Percentiles rank a stretch among this genome's conserved stretches.
Evolutionary conservation across 2,113 vertebrate species (phyloP).

Genomic region (Artemisiospiza belli): DNA sequence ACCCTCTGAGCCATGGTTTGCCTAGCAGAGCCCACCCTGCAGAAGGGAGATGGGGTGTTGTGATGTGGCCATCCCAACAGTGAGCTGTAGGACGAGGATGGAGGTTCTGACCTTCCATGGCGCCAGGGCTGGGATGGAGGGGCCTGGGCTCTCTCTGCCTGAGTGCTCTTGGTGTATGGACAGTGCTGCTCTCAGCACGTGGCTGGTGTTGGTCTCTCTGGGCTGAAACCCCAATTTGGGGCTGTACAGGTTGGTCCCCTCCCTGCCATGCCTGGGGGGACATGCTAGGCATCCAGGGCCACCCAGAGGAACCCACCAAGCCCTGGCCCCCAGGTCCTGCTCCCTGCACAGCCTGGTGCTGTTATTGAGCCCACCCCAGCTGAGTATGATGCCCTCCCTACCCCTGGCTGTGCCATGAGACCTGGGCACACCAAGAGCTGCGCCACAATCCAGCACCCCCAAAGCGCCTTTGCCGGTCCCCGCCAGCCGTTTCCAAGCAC

Average conservation of each 20-base stretch:
- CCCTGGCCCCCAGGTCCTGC: background rate
- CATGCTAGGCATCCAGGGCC: background rate
- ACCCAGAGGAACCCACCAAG: background rate
- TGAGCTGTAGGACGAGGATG: background rate
- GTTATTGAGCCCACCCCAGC: background rate
- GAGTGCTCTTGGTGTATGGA: background rate
- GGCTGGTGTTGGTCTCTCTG: background rate
- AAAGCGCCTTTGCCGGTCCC: background rate
- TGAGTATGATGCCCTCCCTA: background rate
- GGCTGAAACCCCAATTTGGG: background rate
- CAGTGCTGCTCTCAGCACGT: background rate
- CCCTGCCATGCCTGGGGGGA: accelerated
- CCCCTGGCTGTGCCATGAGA: background rate
- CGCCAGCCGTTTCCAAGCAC: constrained; percentile 17
- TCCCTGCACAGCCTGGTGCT: background rate
- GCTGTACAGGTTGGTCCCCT: background rate
- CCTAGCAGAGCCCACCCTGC: background rate
- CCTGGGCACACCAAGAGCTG: background rate
- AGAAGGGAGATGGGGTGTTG: background rate
- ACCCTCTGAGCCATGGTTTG: background rate
- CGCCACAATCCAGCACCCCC: background rate
- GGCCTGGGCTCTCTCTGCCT: accelerated
- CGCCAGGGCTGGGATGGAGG: background rate
- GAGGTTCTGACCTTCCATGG: background rate
- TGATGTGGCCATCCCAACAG: accelerated